Base-by-base conservation (phyloP, 2,113 vertebrate genomes). In the Monarcha castaneiventris region DNA sequence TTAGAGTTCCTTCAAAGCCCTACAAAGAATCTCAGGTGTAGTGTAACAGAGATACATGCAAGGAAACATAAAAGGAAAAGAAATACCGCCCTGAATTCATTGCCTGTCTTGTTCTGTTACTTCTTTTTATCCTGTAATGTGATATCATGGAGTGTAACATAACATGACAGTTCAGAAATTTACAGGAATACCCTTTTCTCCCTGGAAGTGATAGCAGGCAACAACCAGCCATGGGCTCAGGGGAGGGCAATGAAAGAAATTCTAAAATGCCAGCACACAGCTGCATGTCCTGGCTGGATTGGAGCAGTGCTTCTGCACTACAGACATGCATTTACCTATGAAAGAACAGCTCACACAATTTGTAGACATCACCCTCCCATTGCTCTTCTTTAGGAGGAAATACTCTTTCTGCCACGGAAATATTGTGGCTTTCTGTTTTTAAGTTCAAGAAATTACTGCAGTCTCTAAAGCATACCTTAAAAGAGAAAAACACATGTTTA, bases 81-180 rank as follows among this genome's bases (percentile, higher is more conserved):
- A 93, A 91, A 85, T 29, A 87, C 33, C 13, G 37, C 41, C 20
- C 41, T 83, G 74, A 78, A 94, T 67, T 90, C 88, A 84, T 67
- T 68, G 75, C 84, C 46, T 91, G 90, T 83, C 93, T 92, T 93
- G 87, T 92, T 95, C 93, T 49, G 72, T 86, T 93, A 89, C 67
- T 84, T 85, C 68, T 61, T 93, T 92, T 95, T 46, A 90, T 91
- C 75, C 78, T 95, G 74, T 84, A 89, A 93, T 58, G 78, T 54
- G 75, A 44, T 91, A 96, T 63, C 74, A 90, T 21, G 33, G 87
- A 94, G 76, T 39, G 74, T 84, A 96, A 96, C 84, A 39, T 17
- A 91, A 94, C 87, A 86, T 84, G 90, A 93, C 92, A 93, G 86
- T 33, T 93, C 37, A 76, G 77, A 91, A 92, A 91, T 67, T 16